Evolutionary conservation across 2,797 vertebrate species (phyloP), one percentile per base, ranked within the genome.

Genomic region (Coracias cyanogaster): DNA sequence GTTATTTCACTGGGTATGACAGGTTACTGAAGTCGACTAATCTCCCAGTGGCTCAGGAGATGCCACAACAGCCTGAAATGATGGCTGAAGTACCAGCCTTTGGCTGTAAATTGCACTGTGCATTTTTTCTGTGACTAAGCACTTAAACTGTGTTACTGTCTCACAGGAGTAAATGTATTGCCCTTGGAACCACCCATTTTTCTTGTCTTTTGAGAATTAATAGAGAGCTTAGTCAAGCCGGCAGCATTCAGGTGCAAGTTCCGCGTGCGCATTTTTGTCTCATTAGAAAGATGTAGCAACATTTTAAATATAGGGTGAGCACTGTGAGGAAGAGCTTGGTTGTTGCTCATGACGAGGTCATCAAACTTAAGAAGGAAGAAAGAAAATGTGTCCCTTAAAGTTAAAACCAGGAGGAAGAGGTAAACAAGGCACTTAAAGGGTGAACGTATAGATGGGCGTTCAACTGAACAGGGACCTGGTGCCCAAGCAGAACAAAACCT

Each of bases 201-300:
- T 69, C 60, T 67, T 83, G 72, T 81, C 26, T 79, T 90, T 92
- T 92, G 78, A 33, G 89, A 74, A 51, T 87, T 83, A 88, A 88
- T 51, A 52, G 3, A 66, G 76, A 86, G 66, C 66, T 94, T 72
- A 90, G 66, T 89, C 95, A 95, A 88, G 28, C 25, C 14, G 46
- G 39, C 81, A 79, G 58, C 82, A 76, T 76, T 62, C 43, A 41
- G 35, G 58, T 58, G 10, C 41, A 9, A 61, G 54, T 87, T 89
- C 57, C 29, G 0, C 3, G 0, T 39, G 29, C 9, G 21, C 45
- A 4, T 82, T 95, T 91, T 94, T 86, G 55, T 78, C 77, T 64
- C 87, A 79, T 93, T 94, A 95, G 90, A 92, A 86, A 54, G 73
- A 55, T 79, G 86, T 41, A 35, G 72, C 58, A 90, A 94, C 21